Percentiles rank a stretch among this genome's conserved stretches.
phyloP scores from a whole-genome alignment of 2,113 vertebrate genomes.

The Pampusana beccarii region DNA sequence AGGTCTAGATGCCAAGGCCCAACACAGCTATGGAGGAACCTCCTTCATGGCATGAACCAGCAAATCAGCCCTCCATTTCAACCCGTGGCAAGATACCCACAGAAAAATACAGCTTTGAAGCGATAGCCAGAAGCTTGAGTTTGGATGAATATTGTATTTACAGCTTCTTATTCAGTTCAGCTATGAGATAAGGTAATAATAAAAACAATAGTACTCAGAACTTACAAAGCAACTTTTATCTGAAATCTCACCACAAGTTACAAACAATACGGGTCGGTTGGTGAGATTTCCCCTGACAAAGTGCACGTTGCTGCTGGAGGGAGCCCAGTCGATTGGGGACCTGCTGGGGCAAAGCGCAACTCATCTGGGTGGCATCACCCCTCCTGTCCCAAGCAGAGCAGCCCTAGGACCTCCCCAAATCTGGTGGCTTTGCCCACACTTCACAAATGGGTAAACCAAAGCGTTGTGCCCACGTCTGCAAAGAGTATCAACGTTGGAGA shows the following conservation, averaged over 20 bases:
- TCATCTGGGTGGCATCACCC: not conserved
- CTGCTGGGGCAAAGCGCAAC: not conserved
- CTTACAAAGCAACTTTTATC: not conserved
- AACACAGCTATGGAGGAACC: not conserved
- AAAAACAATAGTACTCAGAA: not conserved
- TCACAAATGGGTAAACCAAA: not conserved
- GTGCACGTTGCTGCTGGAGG: not conserved
- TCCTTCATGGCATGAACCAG: not conserved
- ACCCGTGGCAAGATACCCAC: not conserved
- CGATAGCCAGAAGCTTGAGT: not conserved
- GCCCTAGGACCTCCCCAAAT: not conserved
- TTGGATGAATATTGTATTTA: not conserved
- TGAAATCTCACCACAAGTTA: not conserved
- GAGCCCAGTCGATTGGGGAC: not conserved
- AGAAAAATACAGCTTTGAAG: conserved; percentile 14
- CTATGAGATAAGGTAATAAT: not conserved
- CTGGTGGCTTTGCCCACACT: not conserved
- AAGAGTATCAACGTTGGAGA: not conserved
- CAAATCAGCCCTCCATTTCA: not conserved
- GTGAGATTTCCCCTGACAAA: not conserved
- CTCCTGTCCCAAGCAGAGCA: not conserved
- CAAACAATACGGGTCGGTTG: not conserved
- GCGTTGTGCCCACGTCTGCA: not conserved
- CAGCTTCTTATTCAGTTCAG: not conserved
- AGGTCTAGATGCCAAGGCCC: not conserved